Evolutionary conservation across 1,140 invertebrate genomes (phyloP), one percentile per base, ranked within the genome.

Genomic region (Charaxes varanes): DNA sequence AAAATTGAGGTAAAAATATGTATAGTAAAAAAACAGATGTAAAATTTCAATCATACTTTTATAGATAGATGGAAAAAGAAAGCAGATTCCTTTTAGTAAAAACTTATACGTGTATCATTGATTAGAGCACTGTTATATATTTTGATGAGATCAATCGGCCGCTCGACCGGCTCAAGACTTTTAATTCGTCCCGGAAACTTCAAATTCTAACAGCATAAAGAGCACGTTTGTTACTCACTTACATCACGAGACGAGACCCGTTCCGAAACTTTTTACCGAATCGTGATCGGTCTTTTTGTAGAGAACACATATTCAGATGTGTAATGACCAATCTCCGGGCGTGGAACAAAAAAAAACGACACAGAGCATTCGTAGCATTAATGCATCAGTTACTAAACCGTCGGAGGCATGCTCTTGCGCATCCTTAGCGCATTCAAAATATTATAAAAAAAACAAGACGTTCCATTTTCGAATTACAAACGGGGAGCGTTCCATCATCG

Each of bases 351-450:
- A 78, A 68, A 67, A 72, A 66, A 62, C 40, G 17, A 58, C 49
- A 66, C 58, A 70, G 62, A 74, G 67, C 66, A 69, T 69, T 67
- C 62, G 61, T 62, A 43, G 66, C 62, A 78, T 78, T 77, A 82
- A 82, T 79, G 74, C 74, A 79, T 76, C 73, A 69, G 69, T 77
- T 73, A 77, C 72, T 77, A 80, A 82, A 78, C 74, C 76, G 69
- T 71, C 65, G 62, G 78, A 62, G 55, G 73, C 51, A 73, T 78
- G 78, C 78, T 56, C 73, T 61, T 54, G 69, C 68, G 78, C 74
- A 79, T 82, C 78, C 74, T 77, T 73, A 70, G 63, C 70, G 62
- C 65, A 76, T 70, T 70, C 68, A 74, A 70, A n/a, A n/a, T n/a
- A n/a, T n/a, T n/a, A n/a, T n/a, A 74, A 79, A 68, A 71, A 77